A percentile compares a stretch with the other conserved stretches of the same genome.
Evolutionary conservation across 2,888 invertebrate species (phyloP).

Genomic region (Lacanobia oleracea): DNA sequence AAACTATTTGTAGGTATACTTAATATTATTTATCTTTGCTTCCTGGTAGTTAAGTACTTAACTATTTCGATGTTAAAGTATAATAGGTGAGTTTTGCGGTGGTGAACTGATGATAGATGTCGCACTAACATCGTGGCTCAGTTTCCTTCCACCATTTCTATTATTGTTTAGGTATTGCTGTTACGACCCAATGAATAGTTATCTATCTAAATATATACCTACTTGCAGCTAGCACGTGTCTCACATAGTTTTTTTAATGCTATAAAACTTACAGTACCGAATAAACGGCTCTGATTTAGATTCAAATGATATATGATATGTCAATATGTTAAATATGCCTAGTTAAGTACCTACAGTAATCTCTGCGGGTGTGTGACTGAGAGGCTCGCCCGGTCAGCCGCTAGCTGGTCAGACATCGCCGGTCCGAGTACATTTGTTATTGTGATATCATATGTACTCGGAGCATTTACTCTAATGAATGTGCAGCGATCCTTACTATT

Average conservation of each 20-base stretch:
- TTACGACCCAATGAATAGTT: neutral
- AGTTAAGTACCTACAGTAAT: neutral
- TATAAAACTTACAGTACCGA: constrained; percentile 6
- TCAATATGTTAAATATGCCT: neutral
- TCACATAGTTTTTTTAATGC: neutral
- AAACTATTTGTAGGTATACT: neutral
- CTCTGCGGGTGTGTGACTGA: constrained; percentile 2
- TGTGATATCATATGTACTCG: no score
- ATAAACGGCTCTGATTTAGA: neutral
- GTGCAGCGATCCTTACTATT: neutral
- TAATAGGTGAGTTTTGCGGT: neutral
- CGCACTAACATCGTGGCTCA: neutral
- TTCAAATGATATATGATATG: constrained; percentile 10
- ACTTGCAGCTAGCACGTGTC: neutral
- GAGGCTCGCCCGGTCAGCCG: no score
- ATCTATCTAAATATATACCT: neutral
- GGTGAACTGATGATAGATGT: neutral
- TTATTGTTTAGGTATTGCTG: neutral
- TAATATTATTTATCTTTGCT: neutral
- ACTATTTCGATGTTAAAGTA: neutral
- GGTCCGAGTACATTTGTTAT: no score
- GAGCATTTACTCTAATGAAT: constrained; percentile 6
- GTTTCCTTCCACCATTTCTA: neutral
- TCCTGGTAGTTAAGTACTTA: neutral
- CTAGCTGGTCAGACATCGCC: no score